Evolutionary conservation across 2,113 vertebrate species (phyloP), one percentile per base, ranked within the genome.

Genomic region (Cochlearius cochlearius): DNA sequence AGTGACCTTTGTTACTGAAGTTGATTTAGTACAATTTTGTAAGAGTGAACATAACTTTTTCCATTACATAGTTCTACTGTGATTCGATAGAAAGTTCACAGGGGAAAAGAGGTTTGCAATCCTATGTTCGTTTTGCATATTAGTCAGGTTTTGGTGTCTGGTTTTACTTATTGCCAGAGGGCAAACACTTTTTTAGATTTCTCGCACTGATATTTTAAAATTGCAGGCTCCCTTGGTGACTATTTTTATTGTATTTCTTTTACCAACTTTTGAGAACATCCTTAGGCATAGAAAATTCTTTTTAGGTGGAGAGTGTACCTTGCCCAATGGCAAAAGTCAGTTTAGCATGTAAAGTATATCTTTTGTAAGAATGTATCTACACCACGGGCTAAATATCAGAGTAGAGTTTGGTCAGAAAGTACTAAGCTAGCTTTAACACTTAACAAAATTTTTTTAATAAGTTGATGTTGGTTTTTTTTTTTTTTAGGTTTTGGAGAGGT

Each of bases 131-230:
- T 94, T 97, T 96, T 93, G 85, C 90, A 91, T 92, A 96, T 97
- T 95, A 96, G 88, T 94, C 94, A 97, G 92, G 95, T 96, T 93
- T 92, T 96, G 94, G 91, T 97, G 94, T 95, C 95, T 97, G 95
- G 92, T 93, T 94, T 96, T 93, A 80, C 79, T 30, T 80, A 72
- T 12, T 85, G 78, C 94, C 73, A 63, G 73, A 88, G 93, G 96
- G 92, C 77, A 94, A 94, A 92, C 87, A 73, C 90, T 94, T 93
- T 92, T 91, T 32, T 4, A 97, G 96, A 97, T 97, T 95, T 97
- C 96, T 95, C 95, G 91, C 94, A 94, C 95, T 97, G 97, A 97
- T 97, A 97, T 92, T 92, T 96, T 94, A 78, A 97, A 97, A 96
- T 95, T 94, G 92, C 88, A 95, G 91, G 74, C 88, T 97, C 79